These are phyloP conservation scores for Drosophila littoralis DNA, from an alignment of 1,140 invertebrate genomes.

Conservation along the genomic window DNA sequence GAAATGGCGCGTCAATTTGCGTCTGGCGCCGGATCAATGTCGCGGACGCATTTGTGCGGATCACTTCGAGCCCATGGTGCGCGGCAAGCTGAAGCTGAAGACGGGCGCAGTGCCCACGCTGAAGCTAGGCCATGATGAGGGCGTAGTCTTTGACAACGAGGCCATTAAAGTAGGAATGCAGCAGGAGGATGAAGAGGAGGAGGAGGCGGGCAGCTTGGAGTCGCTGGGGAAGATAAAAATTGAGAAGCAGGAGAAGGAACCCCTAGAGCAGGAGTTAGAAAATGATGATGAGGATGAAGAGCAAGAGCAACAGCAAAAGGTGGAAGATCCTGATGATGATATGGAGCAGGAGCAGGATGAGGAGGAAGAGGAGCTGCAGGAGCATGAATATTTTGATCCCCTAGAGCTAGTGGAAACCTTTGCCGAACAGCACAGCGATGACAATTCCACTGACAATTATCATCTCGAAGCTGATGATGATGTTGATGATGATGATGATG, in stretches of 20 bases:
- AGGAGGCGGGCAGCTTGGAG: slow-evolving; percentile 1
- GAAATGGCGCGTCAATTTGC: slow-evolving; percentile 73
- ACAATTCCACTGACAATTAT: slow-evolving; percentile 21
- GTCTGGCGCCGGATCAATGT: slow-evolving; percentile 56
- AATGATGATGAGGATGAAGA: slow-evolving; percentile 12
- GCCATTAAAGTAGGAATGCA: slow-evolving; percentile 59
- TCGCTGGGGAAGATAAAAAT: slow-evolving; percentile 42
- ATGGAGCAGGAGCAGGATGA: slow-evolving; percentile 24
- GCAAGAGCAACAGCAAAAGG: slow-evolving; percentile 4
- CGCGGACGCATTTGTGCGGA: slow-evolving; percentile 73
- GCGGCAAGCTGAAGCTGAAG: slow-evolving; percentile 73
- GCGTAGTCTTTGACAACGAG: slow-evolving; percentile 64
- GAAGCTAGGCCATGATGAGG: slow-evolving; percentile 72
- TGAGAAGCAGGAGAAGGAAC: not conserved
- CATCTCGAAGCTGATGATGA: not conserved
- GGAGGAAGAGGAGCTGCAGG: slow-evolving; percentile 46
- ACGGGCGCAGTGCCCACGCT: slow-evolving; percentile 75
- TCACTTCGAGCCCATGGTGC: slow-evolving; percentile 72
- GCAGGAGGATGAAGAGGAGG: slow-evolving; percentile 43
- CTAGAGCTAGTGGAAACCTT: slow-evolving; percentile 65
- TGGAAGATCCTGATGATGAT: slow-evolving; percentile 11
- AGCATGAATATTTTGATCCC: slow-evolving; percentile 62
- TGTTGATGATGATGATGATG: slow-evolving; percentile 27
- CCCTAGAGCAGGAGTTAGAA: not conserved
- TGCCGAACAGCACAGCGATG: slow-evolving; percentile 54